Conservation (phyloP, 2,113 vertebrate species). For the Genyomyrus donnyi region DNA sequence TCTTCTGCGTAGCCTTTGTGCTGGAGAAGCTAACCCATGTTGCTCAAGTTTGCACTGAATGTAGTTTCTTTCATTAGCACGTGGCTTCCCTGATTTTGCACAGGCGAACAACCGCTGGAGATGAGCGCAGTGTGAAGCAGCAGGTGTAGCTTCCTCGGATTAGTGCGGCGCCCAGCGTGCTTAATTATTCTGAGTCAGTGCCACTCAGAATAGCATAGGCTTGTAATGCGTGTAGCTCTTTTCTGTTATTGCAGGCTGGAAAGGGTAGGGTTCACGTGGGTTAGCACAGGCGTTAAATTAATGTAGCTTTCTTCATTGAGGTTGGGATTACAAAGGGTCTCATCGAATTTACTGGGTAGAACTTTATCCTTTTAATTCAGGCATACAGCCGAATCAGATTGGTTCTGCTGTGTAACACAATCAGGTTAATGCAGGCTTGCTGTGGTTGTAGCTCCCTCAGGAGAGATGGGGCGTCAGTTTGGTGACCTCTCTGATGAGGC, state of each 20-base stretch:
- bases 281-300: neutral
- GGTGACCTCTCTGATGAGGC: neutral
- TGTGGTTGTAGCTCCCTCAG: neutral
- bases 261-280: neutral
- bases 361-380: neutral
- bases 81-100: neutral
- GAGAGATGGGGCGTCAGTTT: neutral
- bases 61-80: neutral
- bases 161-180: neutral
- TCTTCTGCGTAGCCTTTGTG: conserved; percentile 16
- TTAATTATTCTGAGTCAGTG: neutral
- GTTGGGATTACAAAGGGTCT: neutral
- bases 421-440: neutral
- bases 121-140: neutral
- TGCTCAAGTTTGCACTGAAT: neutral
- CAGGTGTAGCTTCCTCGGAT: neutral
- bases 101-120: neutral
- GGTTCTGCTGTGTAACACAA: neutral
- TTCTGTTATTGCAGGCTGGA: neutral
- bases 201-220: neutral
- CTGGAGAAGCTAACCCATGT: conserved; percentile 20
- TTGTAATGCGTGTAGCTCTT: neutral
- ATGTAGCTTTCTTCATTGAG: neutral
- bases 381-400: neutral
- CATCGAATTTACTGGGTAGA: neutral